Conservation (phyloP, 2,797 vertebrate species). For the Paguma larvata region DNA sequence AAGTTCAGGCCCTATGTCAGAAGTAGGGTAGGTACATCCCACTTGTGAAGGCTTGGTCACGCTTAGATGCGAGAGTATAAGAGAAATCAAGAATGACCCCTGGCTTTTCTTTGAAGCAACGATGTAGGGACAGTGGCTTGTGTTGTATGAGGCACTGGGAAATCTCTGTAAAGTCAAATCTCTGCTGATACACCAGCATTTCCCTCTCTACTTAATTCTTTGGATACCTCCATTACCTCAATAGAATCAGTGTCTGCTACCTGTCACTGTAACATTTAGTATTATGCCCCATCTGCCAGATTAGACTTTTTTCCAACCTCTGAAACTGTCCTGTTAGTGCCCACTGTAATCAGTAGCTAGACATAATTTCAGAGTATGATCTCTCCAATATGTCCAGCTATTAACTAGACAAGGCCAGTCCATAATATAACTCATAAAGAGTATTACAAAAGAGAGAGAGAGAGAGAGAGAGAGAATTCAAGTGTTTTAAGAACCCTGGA, state of each 20-base stretch:
- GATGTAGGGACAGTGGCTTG: background rate
- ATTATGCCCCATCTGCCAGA: background rate
- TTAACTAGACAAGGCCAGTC: background rate
- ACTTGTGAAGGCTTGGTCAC: background rate
- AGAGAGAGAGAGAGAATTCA: conserved; percentile 2
- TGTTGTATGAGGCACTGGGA: background rate
- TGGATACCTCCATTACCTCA: background rate
- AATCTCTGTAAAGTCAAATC: background rate
- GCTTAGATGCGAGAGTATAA: background rate
- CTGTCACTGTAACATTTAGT: background rate
- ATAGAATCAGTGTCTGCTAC: background rate
- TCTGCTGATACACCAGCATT: background rate
- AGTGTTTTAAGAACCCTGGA: background rate
- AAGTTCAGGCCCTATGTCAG: background rate
- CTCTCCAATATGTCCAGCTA: background rate
- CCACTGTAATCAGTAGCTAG: background rate
- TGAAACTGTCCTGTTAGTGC: background rate
- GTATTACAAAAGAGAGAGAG: background rate
- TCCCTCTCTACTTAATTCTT: background rate
- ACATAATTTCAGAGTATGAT: background rate
- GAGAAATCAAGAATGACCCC: background rate
- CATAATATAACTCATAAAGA: background rate
- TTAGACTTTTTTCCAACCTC: background rate
- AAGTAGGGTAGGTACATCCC: background rate
- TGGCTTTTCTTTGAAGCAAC: background rate